Evolutionary conservation across 2,888 invertebrate genomes (phyloP), one percentile per base, ranked within the genome.

Genomic region (Drosophila vallismaia): DNA sequence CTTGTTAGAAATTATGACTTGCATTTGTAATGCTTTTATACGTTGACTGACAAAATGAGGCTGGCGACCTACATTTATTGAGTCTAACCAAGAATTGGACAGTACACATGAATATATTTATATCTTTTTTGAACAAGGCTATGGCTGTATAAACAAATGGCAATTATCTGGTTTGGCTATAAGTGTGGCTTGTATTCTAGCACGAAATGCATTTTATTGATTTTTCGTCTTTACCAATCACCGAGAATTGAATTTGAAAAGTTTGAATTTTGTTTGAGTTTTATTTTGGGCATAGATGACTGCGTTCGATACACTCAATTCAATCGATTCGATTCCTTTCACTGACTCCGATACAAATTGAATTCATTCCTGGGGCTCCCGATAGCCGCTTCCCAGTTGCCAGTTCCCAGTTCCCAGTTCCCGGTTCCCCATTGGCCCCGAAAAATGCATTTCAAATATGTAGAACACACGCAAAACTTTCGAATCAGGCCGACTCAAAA

Each of bases 401-500:
- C 28, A 28, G 28, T 4, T 5, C 28, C 28, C 6, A 28, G 28
- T 6, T 4, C 28, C 28, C 28, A 1, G 28, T 28, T 28, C 28
- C 28, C 6, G 28, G 19, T 19, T 19, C 19, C 19, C 19, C 19
- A 19, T 1, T 19, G 33, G 33, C 4, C 51, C 45, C 51, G 31
- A 29, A 63, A 64, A 63, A 64, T 63, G 64, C 64, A 64, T 59
- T 58, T 40, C 14, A 59, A 60, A 62, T 48, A 62, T 62, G 59
- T 62, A 36, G 44, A 36, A 29, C 42, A 64, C 14, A 57, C 12
- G 36, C 46, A 62, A 31, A 45, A 63, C 64, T 63, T 49, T 10
- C 6, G 36, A 63, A 63, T 64, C 53, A 64, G 66, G 45, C 63
- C 64, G 64, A 29, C 64, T 64, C 64, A 66, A 64, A 64, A 64